Base-by-base conservation (phyloP, 2,888 invertebrate genomes). In the Morpho achilles region DNA sequence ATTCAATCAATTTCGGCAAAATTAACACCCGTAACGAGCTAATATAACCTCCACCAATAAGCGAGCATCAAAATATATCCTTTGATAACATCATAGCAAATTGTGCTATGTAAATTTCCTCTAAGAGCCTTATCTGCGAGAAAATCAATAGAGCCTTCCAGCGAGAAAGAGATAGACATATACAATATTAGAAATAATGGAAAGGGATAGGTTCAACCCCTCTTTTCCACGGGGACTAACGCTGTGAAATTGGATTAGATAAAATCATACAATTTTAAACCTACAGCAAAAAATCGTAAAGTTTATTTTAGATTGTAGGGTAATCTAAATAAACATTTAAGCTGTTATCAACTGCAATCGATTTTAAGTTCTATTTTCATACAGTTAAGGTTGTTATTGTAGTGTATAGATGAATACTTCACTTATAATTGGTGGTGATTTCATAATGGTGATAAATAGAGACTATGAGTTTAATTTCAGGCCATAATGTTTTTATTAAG, bases 101-200 rank as follows among this genome's bases (percentile, higher is more conserved):
- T 75, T 72, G 74, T 74, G 72, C 73, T 77, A 82, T 82, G 80
- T 75, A 81, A 79, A 82, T 81, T 74, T 65, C 62, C 63, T 67
- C 69, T 74, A 75, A 75, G 72, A 71, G 63, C 70, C 69, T 68
- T 73, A 72, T 73, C 71, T 71, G 65, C 61, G 68, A 66, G 79
- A 83, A 84, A 84, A 84, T 84, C 84, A 83, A 84, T 84, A 84
- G 74, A 78, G 70, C 70, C 61, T 59, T 61, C 60, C 57, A 50
- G 23, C 8, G 43, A 50, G 60, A 60, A 9, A 63, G 70, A 65
- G 77, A 80, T 10, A 55, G 66, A 8, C 3, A 46, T 59, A 68
- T 48, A 41, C 16, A 5, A 1, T n/a, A 10, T 9, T 16, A 0
- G 23, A 3, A 48, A 41, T 8, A 67, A 42, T 4, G 61, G 68